Base-by-base conservation (phyloP, 2,888 invertebrate genomes). In the Acrobasis suavella region DNA sequence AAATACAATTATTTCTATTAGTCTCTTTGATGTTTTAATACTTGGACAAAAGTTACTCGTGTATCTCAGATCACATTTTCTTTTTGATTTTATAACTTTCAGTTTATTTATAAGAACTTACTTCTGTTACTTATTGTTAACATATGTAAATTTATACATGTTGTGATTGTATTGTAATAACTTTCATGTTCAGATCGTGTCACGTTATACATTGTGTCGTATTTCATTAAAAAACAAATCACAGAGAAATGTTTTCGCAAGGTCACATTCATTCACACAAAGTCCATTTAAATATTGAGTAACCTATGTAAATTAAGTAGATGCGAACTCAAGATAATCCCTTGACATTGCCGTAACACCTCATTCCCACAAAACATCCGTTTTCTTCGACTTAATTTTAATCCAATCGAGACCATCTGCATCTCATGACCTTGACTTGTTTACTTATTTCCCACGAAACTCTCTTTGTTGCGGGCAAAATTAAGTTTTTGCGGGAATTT, bases 391-490 rank as follows among this genome's bases (percentile, higher is more conserved):
- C 76, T 80, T 78, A 80, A 81, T 75, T 76, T 76, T 72, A 72
- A 77, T 78, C 71, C 72, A 80, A 84, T 79, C 76, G 72, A 75
- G 71, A 69, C 75, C 71, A 77, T 80, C 76, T 75, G 65, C 69
- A 75, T 75, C 75, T 70, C 60, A 61, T 69, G 78, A 73, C 87
- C 87, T 87, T 88, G 85, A 72, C 65, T 72, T 66, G 58, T 69
- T 72, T 62, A 67, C 50, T 69, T 75, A 69, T 72, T 86, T 86
- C 87, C 78, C 85, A 86, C 83, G 83, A 72, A 80, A 77, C 78
- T 76, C 72, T 72, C 70, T 63, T 65, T 69, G 72, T 76, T 69
- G 73, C 72, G 69, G 73, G 72, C 71, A 72, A 72, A 72, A 66
- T 65, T 72, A 72, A 72, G 70, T 76, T 76, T 76, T 75, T 75